phyloP scores from a whole-genome alignment of 2,113 vertebrate species.

The Bothrops jararaca region DNA sequence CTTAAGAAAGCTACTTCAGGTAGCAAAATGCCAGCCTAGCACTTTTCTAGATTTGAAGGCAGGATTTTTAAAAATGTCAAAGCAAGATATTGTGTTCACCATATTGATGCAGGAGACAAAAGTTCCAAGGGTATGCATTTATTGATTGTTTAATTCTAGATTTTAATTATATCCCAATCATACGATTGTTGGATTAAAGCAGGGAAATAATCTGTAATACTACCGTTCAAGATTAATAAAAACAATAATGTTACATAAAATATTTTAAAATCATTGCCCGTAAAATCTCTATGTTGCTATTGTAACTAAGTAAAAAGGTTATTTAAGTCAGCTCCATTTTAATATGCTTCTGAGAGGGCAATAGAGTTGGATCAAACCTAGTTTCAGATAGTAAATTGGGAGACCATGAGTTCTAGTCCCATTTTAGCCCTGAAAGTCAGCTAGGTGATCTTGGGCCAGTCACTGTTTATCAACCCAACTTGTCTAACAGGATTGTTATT shows the following conservation, averaged over 20 bases:
- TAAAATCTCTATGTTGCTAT: not conserved
- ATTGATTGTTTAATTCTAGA: not conserved
- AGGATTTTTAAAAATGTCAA: not conserved
- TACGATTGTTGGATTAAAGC: not conserved
- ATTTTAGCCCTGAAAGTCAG: not conserved
- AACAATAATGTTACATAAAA: not conserved
- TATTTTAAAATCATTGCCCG: not conserved
- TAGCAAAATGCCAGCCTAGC: not conserved
- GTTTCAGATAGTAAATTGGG: not conserved
- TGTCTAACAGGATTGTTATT: too few species aligned
- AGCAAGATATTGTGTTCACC: not conserved
- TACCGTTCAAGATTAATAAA: not conserved
- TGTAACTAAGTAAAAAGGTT: not conserved
- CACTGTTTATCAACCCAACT: too few species aligned
- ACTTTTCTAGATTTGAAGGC: not conserved
- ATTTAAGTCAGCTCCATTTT: not conserved
- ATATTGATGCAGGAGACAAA: not conserved
- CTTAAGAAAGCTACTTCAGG: not conserved
- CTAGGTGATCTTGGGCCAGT: too few species aligned
- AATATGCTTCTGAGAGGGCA: not conserved
- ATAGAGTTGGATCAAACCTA: not conserved
- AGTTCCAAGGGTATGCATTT: not conserved
- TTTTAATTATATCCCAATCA: not conserved
- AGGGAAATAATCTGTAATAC: not conserved
- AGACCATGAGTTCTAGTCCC: not conserved